Base-by-base conservation (phyloP, 92 coral and sea anemone genomes). In the Metridium senile region DNA sequence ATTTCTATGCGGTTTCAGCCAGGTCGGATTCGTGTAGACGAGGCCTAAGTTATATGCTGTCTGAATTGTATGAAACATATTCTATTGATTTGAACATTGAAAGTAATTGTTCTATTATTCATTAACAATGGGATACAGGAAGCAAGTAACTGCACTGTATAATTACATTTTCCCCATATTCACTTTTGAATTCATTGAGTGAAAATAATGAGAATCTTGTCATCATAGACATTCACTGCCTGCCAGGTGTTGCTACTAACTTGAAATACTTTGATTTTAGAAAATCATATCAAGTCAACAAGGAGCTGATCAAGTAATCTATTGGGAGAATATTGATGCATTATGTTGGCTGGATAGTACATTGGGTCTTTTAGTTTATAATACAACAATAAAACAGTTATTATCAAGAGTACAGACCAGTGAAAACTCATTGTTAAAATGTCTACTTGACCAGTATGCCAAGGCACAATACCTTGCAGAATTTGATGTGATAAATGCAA, bases 321-420 rank as follows among this genome's bases (percentile, higher is more conserved):
- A 95, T 31, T 95, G 99, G 99, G 70, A 77, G 22, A 95, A 95
- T 76, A 78, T 71, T n/a, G 84, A 79, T 67, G 82, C 95, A 19
- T 59, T 95, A 20, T 95, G 99, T 52, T 95, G 99, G 99, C 59
- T 95, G 46, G 88, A 95, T 66, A 82, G 93, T 64, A 67, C 80
- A 0, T 25, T 95, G 78, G 73, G 91, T 30, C 66, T 95, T 11
- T 66, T 95, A 13, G 99, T 92, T 0, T 87, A 92, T 46, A 95
- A 89, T 83, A 85, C 74, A n/a, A 87, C 93, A 8, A 34, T 92
- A 23, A 83, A 63, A 22, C 74, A 79, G 57, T 57, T 91, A 18
- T 20, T 54, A 29, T 68, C 62, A 58, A 70, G 69, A 23, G 21
- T n/a, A 9, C 74, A 81, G 69, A 71, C 39, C 6, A 22, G 27